These are phyloP conservation scores for Cydia pomonella DNA, from an alignment of 1,140 invertebrate genomes.

Conservation along the genomic window DNA sequence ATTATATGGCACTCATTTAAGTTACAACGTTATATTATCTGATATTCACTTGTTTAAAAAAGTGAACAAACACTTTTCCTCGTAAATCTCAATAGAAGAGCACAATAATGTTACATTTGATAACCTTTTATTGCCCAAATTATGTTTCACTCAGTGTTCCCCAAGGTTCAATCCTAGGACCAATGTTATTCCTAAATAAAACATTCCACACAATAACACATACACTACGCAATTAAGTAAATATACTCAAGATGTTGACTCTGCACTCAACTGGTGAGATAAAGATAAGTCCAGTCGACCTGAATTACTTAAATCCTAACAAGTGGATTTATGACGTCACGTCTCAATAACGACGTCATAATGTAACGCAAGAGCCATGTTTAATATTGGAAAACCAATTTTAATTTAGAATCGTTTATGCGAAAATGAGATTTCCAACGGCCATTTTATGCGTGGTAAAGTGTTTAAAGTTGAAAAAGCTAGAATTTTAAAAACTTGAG, in stretches of 20 bases:
- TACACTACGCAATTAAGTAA: constrained; percentile 10
- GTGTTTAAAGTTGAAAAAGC: no score
- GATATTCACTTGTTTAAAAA: no score
- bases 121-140: not conserved
- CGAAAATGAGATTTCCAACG: no score
- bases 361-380: not conserved
- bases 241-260: constrained; percentile 18
- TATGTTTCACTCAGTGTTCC: not conserved
- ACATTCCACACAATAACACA: constrained; percentile 9
- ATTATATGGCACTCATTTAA: no score
- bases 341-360: not conserved
- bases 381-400: no score
- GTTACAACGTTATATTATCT: no score
- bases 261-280: not conserved
- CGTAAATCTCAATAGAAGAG: no score
- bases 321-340: not conserved
- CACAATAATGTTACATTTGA: no score
- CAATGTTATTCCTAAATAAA: not conserved
- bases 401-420: no score
- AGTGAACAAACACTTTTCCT: no score
- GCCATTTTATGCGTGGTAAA: no score
- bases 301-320: constrained; percentile 19
- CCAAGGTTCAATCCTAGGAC: not conserved
- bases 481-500: no score
- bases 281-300: constrained; percentile 12